Conservation (phyloP, 2,113 vertebrate species). For the Antennarius striatus region DNA sequence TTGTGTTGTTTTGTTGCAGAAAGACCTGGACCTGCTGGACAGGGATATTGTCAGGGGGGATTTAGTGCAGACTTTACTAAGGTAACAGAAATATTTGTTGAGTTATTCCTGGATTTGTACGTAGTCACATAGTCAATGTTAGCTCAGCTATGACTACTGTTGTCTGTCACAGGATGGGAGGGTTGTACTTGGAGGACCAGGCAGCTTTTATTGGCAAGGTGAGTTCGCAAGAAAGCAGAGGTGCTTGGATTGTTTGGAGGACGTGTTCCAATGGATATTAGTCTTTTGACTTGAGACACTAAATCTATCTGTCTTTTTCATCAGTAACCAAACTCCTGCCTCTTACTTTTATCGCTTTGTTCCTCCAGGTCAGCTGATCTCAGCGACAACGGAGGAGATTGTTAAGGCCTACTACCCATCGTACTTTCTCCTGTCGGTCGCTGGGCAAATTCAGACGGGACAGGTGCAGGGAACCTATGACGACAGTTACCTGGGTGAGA, state of each 20-base stretch:
- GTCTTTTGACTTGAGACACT: not conserved
- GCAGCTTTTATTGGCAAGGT: slow-evolving; percentile 96
- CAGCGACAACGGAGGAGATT: slow-evolving; percentile 87
- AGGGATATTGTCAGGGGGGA: slow-evolving; percentile 91
- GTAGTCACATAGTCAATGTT: slow-evolving; percentile 1
- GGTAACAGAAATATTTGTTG: slow-evolving; percentile 72
- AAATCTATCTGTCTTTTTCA: slow-evolving; percentile 7
- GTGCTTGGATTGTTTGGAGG: not conserved
- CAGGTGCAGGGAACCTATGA: slow-evolving; percentile 83
- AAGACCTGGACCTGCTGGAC: slow-evolving; percentile 79
- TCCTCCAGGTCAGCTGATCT: slow-evolving; percentile 86
- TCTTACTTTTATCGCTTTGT: slow-evolving; percentile 34
- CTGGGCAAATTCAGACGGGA: slow-evolving; percentile 84
- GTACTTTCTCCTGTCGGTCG: slow-evolving; percentile 84
- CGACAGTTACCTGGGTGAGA: slow-evolving; percentile 89
- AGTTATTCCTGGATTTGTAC: slow-evolving; percentile 1
- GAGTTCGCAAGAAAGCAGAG: slow-evolving; percentile 44
- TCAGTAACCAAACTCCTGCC: not conserved
- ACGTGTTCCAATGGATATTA: slow-evolving; percentile 25
- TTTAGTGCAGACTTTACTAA: slow-evolving; percentile 93
- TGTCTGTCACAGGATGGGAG: slow-evolving; percentile 82
- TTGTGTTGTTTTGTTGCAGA: slow-evolving; percentile 54
- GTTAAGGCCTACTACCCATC: slow-evolving; percentile 83
- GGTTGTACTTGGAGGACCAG: slow-evolving; percentile 89
- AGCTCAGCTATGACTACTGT: slow-evolving; percentile 32